Percentiles rank a stretch among this genome's conserved stretches.
Evolutionary conservation across 1,140 invertebrate genomes (phyloP).

Genomic region (Aphis craccivora): DNA sequence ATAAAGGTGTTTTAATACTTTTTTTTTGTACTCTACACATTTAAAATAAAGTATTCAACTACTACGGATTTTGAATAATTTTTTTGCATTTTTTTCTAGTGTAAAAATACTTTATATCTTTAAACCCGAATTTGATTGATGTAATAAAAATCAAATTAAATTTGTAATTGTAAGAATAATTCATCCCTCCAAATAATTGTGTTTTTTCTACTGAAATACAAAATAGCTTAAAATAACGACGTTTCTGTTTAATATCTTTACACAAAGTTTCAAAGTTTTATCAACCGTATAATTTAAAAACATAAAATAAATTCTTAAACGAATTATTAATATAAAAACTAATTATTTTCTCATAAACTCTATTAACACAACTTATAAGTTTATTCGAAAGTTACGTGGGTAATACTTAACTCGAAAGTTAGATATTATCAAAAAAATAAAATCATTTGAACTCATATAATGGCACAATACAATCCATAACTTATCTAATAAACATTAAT

Average conservation of each 20-base stretch:
- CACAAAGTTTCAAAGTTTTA: not conserved
- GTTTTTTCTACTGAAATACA: not conserved
- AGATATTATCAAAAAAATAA: not conserved
- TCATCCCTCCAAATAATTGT: too few species aligned
- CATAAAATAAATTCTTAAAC: not conserved
- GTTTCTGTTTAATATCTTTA: not conserved
- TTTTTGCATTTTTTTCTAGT: not conserved
- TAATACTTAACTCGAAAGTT: not conserved
- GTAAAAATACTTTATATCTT: not conserved
- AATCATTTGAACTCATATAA: slow-evolving; percentile 5
- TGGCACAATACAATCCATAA: not conserved
- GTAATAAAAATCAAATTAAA: not conserved
- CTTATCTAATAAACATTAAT: not conserved
- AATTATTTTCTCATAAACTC: not conserved
- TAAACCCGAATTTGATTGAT: not conserved
- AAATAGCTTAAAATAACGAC: not conserved
- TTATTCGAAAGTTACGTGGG: not conserved
- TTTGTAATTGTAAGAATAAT: not conserved
- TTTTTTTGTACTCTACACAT: not conserved
- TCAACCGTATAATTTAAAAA: not conserved
- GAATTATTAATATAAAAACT: not conserved
- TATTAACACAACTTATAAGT: not conserved
- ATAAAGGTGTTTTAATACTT: not conserved
- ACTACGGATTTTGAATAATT: not conserved
- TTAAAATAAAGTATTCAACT: not conserved